phyloP scores from a whole-genome alignment of 2,113 vertebrate species.

The Ceuthmochares aereus region DNA sequence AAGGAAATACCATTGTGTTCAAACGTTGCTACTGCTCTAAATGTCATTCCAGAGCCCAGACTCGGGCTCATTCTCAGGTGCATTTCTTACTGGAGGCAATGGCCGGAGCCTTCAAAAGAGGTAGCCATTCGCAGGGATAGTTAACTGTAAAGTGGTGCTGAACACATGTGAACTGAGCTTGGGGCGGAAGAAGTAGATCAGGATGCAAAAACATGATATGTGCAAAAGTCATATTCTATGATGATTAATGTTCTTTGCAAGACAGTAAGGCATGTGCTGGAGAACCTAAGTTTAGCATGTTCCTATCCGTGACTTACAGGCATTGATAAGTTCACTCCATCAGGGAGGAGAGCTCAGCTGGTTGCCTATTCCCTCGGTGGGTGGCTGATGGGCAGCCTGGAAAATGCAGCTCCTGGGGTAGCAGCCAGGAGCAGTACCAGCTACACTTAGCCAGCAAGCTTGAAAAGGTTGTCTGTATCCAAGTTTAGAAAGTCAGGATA shows the following conservation, averaged over 20 bases:
- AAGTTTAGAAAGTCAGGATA: background rate
- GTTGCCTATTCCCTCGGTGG: background rate
- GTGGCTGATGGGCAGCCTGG: fast-evolving
- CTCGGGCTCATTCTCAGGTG: background rate
- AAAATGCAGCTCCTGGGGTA: background rate
- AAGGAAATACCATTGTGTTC: conserved; percentile 60
- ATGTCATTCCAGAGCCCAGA: conserved; percentile 10
- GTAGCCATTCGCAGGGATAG: conserved; percentile 18
- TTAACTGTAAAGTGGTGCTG: background rate
- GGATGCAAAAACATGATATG: background rate
- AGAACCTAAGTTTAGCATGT: background rate
- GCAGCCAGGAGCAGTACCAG: background rate
- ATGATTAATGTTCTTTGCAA: background rate
- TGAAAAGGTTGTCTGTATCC: background rate
- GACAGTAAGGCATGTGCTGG: background rate
- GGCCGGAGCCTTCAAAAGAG: conserved; percentile 18
- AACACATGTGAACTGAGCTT: background rate
- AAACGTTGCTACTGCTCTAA: conserved; percentile 41
- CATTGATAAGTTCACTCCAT: background rate
- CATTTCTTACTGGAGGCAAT: conserved; percentile 29
- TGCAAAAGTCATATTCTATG: background rate
- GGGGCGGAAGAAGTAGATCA: background rate
- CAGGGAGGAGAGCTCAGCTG: background rate
- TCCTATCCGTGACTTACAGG: background rate
- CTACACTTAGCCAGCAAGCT: background rate